These are phyloP conservation scores for Thermophis baileyi DNA, from an alignment of 2,113 vertebrate species.

Conservation along the genomic window DNA sequence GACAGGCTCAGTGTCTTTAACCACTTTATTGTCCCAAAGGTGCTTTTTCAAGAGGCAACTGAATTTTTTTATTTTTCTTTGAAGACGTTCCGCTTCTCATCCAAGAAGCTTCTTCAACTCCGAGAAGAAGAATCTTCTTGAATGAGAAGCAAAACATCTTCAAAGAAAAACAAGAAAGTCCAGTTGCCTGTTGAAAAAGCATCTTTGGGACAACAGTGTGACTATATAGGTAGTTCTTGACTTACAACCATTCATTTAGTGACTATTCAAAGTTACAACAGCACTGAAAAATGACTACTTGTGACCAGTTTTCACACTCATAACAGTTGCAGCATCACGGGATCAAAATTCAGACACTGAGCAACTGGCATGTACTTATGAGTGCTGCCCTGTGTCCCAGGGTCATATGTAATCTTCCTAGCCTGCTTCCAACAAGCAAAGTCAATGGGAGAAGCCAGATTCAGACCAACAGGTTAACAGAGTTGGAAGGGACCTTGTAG, in stretches of 20 bases:
- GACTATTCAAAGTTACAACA: not conserved
- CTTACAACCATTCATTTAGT: not conserved
- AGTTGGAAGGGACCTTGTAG: no score
- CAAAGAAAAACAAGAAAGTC: no score
- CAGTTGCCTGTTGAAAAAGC: no score
- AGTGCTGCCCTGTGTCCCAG: not conserved
- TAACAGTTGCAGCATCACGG: not conserved
- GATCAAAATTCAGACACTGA: not conserved
- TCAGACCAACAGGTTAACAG: no score
- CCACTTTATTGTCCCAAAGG: no score
- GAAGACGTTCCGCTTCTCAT: no score
- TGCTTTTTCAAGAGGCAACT: no score
- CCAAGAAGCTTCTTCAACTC: no score
- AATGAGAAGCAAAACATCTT: no score
- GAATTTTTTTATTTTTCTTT: no score
- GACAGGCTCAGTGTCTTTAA: no score
- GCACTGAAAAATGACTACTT: not conserved
- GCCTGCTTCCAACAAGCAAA: not conserved
- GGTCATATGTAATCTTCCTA: not conserved
- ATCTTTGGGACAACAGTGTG: not conserved
- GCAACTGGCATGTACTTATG: not conserved
- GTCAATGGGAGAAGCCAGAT: not conserved
- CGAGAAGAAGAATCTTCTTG: no score
- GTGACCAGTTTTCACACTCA: not conserved
- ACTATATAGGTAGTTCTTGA: not conserved